A percentile compares a stretch with the other conserved stretches of the same genome.
Evolutionary conservation across 2,113 vertebrate genomes (phyloP).

Genomic region (Catharus minimus): DNA sequence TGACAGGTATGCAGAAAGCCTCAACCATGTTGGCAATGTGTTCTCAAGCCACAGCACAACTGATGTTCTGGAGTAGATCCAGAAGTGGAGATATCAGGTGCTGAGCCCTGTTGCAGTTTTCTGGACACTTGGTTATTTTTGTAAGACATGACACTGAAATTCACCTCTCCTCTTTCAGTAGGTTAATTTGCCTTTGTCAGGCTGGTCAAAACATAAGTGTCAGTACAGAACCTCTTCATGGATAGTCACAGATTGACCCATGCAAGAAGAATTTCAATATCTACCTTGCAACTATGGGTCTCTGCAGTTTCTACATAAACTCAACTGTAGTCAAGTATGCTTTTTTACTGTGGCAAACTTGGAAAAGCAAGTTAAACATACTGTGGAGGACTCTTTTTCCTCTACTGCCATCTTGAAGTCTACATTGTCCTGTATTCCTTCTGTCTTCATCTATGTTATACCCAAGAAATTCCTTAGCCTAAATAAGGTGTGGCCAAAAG

Average conservation of each 20-base stretch:
- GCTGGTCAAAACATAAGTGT: background rate
- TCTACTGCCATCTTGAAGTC: slow-evolving; percentile 84
- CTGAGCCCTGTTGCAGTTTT: background rate
- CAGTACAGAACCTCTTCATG: background rate
- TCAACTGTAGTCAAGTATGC: background rate
- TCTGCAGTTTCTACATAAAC: background rate
- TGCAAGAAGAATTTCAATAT: background rate
- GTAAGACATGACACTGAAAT: background rate
- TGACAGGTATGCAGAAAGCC: background rate
- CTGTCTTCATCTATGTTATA: slow-evolving; percentile 83
- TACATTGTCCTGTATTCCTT: slow-evolving; percentile 76
- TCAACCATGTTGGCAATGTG: background rate
- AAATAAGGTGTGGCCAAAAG: background rate
- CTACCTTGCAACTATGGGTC: background rate
- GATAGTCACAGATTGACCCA: background rate
- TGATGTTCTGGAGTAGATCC: background rate
- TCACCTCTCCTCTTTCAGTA: background rate
- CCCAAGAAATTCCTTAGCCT: slow-evolving; percentile 69
- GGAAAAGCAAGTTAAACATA: slow-evolving; percentile 84
- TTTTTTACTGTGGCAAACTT: slow-evolving; percentile 83
- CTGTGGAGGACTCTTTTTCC: slow-evolving; percentile 84
- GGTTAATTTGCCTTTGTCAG: background rate
- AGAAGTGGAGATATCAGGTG: background rate
- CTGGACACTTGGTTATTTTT: background rate
- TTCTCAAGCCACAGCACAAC: background rate